Conservation (phyloP, 2,888 invertebrate species). For the Clusia tigrina region DNA sequence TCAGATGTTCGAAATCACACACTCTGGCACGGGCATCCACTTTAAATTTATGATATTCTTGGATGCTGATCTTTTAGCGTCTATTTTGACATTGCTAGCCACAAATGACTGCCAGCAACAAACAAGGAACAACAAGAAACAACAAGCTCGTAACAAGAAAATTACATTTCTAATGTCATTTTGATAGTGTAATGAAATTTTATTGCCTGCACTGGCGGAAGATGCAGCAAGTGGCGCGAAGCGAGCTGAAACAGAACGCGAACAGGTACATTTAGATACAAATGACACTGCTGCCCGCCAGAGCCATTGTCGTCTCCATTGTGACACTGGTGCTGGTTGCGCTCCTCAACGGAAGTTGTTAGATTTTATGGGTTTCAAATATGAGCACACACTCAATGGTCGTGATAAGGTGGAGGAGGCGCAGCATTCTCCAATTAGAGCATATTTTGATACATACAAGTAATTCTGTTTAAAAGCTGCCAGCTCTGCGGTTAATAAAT, state of each 20-base stretch:
- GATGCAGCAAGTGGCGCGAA: constrained; percentile 38
- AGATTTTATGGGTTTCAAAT: constrained; percentile 37
- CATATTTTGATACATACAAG: too few species aligned
- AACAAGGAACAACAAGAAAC: constrained; percentile 32
- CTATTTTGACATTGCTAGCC: constrained; percentile 54
- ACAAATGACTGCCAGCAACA: constrained; percentile 35
- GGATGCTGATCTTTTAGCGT: constrained; percentile 22
- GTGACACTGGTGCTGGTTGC: neutral
- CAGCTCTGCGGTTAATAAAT: neutral
- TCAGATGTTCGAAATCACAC: constrained; percentile 38
- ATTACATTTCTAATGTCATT: constrained; percentile 49
- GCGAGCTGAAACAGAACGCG: constrained; percentile 6
- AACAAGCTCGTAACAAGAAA: constrained; percentile 19
- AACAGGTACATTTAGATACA: constrained; percentile 43
- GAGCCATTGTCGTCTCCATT: constrained; percentile 34
- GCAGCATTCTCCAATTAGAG: too few species aligned
- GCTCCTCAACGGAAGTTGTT: constrained; percentile 43
- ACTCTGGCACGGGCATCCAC: constrained; percentile 41
- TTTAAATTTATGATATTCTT: constrained; percentile 47
- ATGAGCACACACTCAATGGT: neutral
- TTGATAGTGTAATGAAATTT: constrained; percentile 52
- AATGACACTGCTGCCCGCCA: too few species aligned
- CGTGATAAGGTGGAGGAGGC: neutral
- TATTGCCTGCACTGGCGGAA: constrained; percentile 38
- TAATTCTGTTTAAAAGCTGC: neutral